Evolutionary conservation across 2,888 invertebrate species (phyloP).

Genomic region (Encarsia formosa): DNA sequence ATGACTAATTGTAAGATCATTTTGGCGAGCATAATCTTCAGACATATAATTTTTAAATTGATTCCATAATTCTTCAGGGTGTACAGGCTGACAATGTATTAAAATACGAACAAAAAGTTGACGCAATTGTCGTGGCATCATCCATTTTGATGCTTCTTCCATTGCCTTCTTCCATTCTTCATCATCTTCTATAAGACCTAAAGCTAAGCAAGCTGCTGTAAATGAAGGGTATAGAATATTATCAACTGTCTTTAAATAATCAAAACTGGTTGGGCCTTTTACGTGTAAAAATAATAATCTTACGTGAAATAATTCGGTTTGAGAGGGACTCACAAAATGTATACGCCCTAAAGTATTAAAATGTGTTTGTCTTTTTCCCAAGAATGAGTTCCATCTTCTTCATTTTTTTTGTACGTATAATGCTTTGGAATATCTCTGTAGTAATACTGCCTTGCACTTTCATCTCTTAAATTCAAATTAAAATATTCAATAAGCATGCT

Average conservation of each 20-base stretch:
- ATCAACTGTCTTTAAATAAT: slow-evolving; percentile 35
- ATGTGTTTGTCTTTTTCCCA: slow-evolving; percentile 14
- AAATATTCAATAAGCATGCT: slow-evolving; percentile 21
- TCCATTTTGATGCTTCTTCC: slow-evolving; percentile 7
- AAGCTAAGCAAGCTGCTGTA: slow-evolving; percentile 12
- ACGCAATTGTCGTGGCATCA: slow-evolving; percentile 34
- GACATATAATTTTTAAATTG: slow-evolving; percentile 28
- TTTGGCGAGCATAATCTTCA: slow-evolving; percentile 20
- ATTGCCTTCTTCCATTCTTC: slow-evolving; percentile 19
- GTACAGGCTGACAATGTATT: slow-evolving; percentile 28
- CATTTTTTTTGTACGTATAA: slow-evolving; percentile 11
- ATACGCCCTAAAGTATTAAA: slow-evolving; percentile 30
- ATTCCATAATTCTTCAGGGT: slow-evolving; percentile 28
- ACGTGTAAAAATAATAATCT: slow-evolving; percentile 17
- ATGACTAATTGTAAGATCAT: not conserved
- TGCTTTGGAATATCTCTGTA: slow-evolving; percentile 20
- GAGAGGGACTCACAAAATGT: slow-evolving; percentile 30
- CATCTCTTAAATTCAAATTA: slow-evolving; percentile 17
- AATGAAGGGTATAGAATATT: slow-evolving; percentile 29
- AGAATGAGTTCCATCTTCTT: slow-evolving; percentile 4
- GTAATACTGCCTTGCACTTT: slow-evolving; percentile 9
- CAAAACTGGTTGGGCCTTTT: slow-evolving; percentile 36
- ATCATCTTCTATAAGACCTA: slow-evolving; percentile 21
- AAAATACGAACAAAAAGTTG: slow-evolving; percentile 35
- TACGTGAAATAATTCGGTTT: slow-evolving; percentile 33